Conservation (phyloP, 2,888 invertebrate genomes). For the Heliothis peltigera region DNA sequence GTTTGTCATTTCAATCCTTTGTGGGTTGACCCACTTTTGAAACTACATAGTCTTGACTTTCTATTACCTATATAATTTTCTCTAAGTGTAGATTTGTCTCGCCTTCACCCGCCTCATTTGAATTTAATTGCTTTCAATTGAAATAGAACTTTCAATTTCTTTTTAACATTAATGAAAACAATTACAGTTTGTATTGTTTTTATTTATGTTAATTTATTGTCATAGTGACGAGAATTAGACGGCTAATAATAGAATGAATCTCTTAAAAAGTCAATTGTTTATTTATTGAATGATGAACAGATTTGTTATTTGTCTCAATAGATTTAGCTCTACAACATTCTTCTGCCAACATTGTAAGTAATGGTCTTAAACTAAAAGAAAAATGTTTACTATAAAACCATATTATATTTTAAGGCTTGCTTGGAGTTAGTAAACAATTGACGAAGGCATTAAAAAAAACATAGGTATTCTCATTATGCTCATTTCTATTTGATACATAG, state of each 20-base stretch:
- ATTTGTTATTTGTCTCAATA: too few species aligned
- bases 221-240: background rate
- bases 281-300: too few species aligned
- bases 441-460: too few species aligned
- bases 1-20: background rate
- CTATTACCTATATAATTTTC: slow-evolving; percentile 20
- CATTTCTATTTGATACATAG: too few species aligned
- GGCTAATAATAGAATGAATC: background rate
- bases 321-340: too few species aligned
- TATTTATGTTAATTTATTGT: background rate
- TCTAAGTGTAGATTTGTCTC: slow-evolving; percentile 20
- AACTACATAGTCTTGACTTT: slow-evolving; percentile 17
- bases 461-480: too few species aligned
- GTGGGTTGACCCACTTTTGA: slow-evolving; percentile 5
- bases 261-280: background rate
- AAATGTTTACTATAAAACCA: too few species aligned
- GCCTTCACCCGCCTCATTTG: slow-evolving; percentile 13
- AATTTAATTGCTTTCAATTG: slow-evolving; percentile 22
- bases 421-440: too few species aligned
- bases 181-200: slow-evolving; percentile 1
- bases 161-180: slow-evolving; percentile 13
- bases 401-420: too few species aligned
- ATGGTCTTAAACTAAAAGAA: too few species aligned
- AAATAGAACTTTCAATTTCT: slow-evolving; percentile 11
- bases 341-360: too few species aligned